Evolutionary conservation across 1,140 invertebrate genomes (phyloP), one percentile per base, ranked within the genome.

Genomic region (Scaptomyza pallida): DNA sequence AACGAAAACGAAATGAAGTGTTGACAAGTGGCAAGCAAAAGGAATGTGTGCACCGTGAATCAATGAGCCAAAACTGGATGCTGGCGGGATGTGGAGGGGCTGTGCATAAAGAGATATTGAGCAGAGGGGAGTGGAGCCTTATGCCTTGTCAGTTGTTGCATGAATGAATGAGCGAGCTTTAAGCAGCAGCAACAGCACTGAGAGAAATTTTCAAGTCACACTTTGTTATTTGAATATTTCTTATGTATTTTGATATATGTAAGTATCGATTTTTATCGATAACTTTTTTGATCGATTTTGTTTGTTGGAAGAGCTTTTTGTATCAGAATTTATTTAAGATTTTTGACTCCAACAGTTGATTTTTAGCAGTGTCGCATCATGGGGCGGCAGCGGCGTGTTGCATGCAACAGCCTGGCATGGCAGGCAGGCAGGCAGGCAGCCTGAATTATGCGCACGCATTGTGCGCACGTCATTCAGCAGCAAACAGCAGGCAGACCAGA

Each of bases 361-460:
- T 37, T n/a, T n/a, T 12, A 4, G 5, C 33, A 37, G 33, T 37
- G 57, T 60, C 37, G n/a, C 37, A 16, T 35, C 43, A 63, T 50
- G 67, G 59, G 59, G 67, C 60, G 63, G 51, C 61, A 23, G 61
- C 60, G 67, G 74, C 70, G 52, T 79, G 81, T 80, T 85, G 81
- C 81, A 86, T 86, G 81, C 81, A 86, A 74, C 76, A 67, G 5
- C 12, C 33, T 12, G 30, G 30, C 40, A 40, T 10, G 57, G 48
- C 63, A 51, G 55, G 70, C 37, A 43, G 26, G 26, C 62, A 57
- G 65, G 51, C 15, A 26, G 30, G 43, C 65, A 71, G 57, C 65
- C 82, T 88, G 82, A 88, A 88, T 88, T 88, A 88, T 88, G 82
- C 83, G 82, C 82, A 88, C 82, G 82, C 82, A 88, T 88, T 88